Conservation (phyloP, 1,140 invertebrate genomes). For the Rhopalosiphum maidis region DNA sequence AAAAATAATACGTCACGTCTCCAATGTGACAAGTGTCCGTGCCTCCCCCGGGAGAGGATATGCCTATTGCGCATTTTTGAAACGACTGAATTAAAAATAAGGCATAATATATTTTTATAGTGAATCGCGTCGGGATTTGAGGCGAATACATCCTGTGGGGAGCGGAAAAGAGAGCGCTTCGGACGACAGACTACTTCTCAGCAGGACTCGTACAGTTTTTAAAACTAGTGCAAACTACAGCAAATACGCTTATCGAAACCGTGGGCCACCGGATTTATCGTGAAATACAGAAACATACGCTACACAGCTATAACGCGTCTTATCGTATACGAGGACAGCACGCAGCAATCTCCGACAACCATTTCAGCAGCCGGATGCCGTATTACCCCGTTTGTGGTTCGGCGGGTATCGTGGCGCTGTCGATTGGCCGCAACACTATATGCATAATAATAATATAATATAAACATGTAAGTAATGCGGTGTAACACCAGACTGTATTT, state of each 20-base stretch:
- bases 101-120: not conserved
- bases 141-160: not conserved
- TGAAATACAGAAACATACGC: not conserved
- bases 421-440: not conserved
- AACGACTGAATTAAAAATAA: not conserved
- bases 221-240: not conserved
- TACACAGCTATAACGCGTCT: not conserved
- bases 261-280: not conserved
- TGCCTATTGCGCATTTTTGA: not conserved
- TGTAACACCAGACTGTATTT: not conserved
- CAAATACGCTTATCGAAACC: not conserved
- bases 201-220: not conserved
- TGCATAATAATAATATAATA: not conserved
- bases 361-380: not conserved
- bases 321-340: not conserved
- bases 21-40: too few species aligned
- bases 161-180: too few species aligned
- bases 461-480: not conserved
- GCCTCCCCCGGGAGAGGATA: too few species aligned
- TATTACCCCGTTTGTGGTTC: not conserved
- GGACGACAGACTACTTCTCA: too few species aligned
- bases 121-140: not conserved
- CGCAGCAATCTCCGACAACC: too few species aligned
- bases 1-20: too few species aligned
- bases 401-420: not conserved